phyloP scores from a whole-genome alignment of 2,888 invertebrate genomes.

The Rugalucina vietnamica region DNA sequence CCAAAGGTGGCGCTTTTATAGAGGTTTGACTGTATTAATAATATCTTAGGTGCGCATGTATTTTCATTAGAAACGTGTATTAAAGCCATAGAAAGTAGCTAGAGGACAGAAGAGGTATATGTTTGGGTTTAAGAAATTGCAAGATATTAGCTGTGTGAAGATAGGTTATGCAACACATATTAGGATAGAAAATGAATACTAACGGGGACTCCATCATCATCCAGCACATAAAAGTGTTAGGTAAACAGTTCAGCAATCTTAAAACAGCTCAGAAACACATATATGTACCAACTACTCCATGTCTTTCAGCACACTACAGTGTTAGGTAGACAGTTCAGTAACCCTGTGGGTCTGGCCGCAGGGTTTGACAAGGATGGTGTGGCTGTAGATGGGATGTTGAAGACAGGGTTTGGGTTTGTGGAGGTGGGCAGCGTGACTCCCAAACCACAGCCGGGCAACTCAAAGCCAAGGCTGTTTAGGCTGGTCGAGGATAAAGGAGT shows the following conservation, averaged over 20 bases:
- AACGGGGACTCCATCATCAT: too few relatives aligned
- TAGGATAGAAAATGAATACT: too few relatives aligned
- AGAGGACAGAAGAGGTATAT: too few relatives aligned
- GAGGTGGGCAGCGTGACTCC: slow-evolving; percentile 99
- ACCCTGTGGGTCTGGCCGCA: slow-evolving; percentile 98
- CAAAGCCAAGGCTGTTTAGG: slow-evolving; percentile 96
- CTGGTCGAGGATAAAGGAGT: slow-evolving; percentile 93
- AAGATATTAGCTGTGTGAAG: background rate
- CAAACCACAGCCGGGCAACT: slow-evolving; percentile 95
- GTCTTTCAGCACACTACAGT: slow-evolving; percentile 88
- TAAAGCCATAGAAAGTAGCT: too few relatives aligned
- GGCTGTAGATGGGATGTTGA: slow-evolving; percentile 91
- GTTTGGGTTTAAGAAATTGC: too few relatives aligned
- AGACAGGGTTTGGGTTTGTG: slow-evolving; percentile 96
- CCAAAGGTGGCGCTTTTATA: too few relatives aligned
- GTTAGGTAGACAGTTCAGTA: slow-evolving; percentile 90
- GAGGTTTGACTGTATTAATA: too few relatives aligned
- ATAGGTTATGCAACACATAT: too few relatives aligned
- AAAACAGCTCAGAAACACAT: too few relatives aligned
- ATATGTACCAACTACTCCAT: too few relatives aligned
- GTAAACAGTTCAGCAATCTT: slow-evolving; percentile 92
- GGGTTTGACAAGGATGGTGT: slow-evolving; percentile 99
- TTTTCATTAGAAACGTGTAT: too few relatives aligned
- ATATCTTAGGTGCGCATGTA: too few relatives aligned
- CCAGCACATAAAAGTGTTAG: slow-evolving; percentile 90